Evolutionary conservation across 2,797 vertebrate genomes (phyloP).

Genomic region (Neomorphus geoffroyi): DNA sequence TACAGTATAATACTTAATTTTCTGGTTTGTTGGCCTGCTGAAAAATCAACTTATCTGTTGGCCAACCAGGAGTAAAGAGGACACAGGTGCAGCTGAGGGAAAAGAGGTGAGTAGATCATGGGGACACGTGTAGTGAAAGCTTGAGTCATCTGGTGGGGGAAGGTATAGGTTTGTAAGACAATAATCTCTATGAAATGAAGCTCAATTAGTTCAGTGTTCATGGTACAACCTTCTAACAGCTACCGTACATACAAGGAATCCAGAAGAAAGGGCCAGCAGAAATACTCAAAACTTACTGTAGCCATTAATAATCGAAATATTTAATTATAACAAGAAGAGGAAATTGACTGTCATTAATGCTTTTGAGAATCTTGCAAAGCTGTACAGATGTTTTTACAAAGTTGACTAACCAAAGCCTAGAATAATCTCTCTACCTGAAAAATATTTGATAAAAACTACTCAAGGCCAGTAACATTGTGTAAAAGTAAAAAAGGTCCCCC

Average conservation of each 20-base stretch:
- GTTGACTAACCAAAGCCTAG: neutral
- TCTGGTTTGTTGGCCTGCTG: neutral
- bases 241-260: neutral
- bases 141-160: neutral
- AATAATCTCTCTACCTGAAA: neutral
- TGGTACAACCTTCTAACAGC: neutral
- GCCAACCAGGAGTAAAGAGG: neutral
- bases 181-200: neutral
- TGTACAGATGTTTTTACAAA: neutral
- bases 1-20: neutral
- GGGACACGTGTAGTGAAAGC: neutral
- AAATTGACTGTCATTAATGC: neutral
- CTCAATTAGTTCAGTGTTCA: neutral
- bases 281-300: neutral
- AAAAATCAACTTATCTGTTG: neutral
- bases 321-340: neutral
- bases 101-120: neutral
- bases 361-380: neutral
- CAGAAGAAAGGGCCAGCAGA: neutral
- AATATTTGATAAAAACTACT: neutral
- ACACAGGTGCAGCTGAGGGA: neutral
- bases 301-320: neutral
- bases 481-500: neutral
- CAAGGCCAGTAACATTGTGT: neutral
- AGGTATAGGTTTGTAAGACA: neutral